Base-by-base conservation (phyloP, 2,113 vertebrate species). In the Cyanistes caeruleus region DNA sequence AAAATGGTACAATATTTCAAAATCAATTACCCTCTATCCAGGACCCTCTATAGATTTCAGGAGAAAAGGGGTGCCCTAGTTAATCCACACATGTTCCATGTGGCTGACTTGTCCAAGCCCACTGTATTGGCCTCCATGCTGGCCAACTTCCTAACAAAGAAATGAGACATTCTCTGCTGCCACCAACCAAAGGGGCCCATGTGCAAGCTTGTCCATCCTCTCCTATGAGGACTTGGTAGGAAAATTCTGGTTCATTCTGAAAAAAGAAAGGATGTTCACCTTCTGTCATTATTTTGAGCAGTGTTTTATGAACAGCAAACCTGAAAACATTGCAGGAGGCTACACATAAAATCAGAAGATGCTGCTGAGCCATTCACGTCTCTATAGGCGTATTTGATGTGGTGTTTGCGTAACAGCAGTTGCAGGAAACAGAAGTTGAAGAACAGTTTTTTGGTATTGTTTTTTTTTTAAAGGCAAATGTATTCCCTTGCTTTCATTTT, bases 401-500 rank as follows among this genome's bases (percentile, higher is more conserved):
- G 55, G 53, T 87, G 82, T 92, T 96, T 94, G 87, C 21, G 21
- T 86, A 96, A 90, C 0, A 84, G 86, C 78, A 90, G 76, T 94
- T 95, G 65, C 69, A 93, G 84, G 91, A 96, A 95, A 94, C 41
- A 94, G 84, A 96, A 92, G 79, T 0, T 80, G 59, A 93, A 91
- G 87, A 91, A 86, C 39, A 46, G 44, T 1, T 44, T n/a, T 59
- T 55, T 48, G 30, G 30, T 39, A 4, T 1, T 24, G 1, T 13
- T 23, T 35, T 46, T 46, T 69, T 80, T 89, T 73, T 27, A 14
- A 89, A 69, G 49, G 77, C 88, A 96, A 93, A 80, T 39, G 27
- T 56, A 94, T 96, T 95, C 69, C 79, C 59, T 91, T 58, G 72
- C 68, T 89, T 93, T 94, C 46, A 74, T 89, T 95, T 96, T 91